phyloP scores from a whole-genome alignment of 2,797 vertebrate genomes.

The Agapornis canus region DNA sequence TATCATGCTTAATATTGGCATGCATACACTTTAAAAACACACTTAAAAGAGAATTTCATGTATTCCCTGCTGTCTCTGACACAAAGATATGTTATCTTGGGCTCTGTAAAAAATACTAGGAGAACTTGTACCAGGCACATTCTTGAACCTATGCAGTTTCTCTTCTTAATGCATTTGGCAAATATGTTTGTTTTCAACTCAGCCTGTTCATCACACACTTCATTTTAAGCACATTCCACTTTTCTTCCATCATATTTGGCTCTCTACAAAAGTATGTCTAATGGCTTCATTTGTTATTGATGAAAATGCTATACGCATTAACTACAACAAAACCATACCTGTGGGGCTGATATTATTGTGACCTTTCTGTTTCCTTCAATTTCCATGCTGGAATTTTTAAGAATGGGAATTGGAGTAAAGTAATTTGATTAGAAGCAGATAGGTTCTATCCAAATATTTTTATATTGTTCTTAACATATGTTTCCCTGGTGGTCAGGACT shows the following conservation, averaged over 20 bases:
- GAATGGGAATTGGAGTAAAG: background rate
- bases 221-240: conserved; percentile 25
- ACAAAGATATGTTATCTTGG: background rate
- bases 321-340: conserved; percentile 26
- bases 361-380: conserved; percentile 3
- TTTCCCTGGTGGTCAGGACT: background rate
- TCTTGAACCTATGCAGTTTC: background rate
- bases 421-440: background rate
- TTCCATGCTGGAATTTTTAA: background rate
- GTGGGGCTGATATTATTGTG: background rate
- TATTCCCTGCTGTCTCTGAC: background rate
- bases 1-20: background rate
- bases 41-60: background rate
- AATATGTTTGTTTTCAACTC: background rate
- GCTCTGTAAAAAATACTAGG: background rate
- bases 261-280: background rate
- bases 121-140: background rate
- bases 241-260: conserved; percentile 38
- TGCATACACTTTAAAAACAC: background rate
- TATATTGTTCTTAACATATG: background rate
- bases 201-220: background rate
- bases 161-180: background rate
- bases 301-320: conserved; percentile 19
- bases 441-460: background rate
- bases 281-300: conserved; percentile 44